Evolutionary conservation across 2,888 invertebrate genomes (phyloP).

Genomic region (Portevinia maculata): DNA sequence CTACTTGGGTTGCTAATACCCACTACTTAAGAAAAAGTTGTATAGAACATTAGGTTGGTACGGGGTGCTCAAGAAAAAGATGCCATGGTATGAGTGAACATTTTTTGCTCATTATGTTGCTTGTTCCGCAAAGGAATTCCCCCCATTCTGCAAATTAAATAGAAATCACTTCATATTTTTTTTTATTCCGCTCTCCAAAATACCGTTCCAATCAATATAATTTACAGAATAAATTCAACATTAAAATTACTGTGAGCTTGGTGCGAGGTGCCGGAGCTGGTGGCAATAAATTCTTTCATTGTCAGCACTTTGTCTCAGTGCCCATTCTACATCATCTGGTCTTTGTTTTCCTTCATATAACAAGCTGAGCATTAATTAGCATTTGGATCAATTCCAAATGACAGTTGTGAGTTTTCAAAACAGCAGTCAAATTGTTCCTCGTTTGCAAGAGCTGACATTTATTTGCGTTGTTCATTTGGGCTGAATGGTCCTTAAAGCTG

Average conservation of each 20-base stretch:
- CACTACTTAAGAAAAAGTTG: not conserved
- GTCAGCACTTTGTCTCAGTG: constrained; percentile 20
- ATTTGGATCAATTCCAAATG: constrained; percentile 57
- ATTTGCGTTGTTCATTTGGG: constrained; percentile 40
- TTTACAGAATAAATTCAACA: constrained; percentile 16
- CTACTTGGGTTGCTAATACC: not conserved
- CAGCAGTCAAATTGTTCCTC: constrained; percentile 34
- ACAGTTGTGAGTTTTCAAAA: constrained; percentile 42
- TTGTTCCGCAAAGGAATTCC: not conserved
- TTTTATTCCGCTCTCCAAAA: constrained; percentile 12
- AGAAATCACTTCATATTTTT: constrained; percentile 1
- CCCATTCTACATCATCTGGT: constrained; percentile 13
- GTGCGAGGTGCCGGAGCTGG: not conserved
- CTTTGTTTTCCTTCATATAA: constrained; percentile 32
- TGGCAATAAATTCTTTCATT: constrained; percentile 18
- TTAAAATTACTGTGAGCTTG: not conserved
- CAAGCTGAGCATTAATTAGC: constrained; percentile 63
- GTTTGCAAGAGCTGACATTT: constrained; percentile 54
- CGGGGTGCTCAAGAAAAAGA: not conserved
- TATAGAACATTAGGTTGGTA: not conserved
- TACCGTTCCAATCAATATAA: constrained; percentile 31
- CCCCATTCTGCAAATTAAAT: not conserved
- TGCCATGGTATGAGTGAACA: not conserved
- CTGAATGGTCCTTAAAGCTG: constrained; percentile 9
- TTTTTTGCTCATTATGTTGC: not conserved